Conservation (phyloP, 2,797 vertebrate species). For the Cercopithecus diana region DNA sequence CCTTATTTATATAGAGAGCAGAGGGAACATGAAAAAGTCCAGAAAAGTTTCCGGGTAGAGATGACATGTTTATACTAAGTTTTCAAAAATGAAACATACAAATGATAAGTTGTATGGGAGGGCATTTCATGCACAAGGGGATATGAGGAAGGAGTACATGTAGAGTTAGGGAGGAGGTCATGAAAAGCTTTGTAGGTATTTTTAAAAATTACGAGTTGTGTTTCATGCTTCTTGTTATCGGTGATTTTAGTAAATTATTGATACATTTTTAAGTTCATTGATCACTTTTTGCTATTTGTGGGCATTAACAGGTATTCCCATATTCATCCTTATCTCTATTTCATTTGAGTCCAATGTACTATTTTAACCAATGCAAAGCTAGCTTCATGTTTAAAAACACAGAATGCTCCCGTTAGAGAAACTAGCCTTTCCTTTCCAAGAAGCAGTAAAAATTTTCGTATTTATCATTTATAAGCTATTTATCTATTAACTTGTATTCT, state of each 20-base stretch:
- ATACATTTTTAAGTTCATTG: constrained; percentile 11
- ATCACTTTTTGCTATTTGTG: background rate
- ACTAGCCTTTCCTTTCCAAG: background rate
- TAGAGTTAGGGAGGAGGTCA: background rate
- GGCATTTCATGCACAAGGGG: background rate
- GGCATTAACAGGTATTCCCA: background rate
- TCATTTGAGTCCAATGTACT: background rate
- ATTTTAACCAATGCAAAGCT: background rate
- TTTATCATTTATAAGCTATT: background rate
- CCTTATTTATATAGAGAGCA: background rate
- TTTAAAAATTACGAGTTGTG: background rate
- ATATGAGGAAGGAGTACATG: background rate
- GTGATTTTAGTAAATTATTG: background rate
- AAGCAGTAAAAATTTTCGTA: background rate
- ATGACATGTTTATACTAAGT: background rate
- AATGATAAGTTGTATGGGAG: background rate
- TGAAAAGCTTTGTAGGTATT: background rate
- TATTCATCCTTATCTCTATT: background rate
- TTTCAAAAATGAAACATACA: background rate
- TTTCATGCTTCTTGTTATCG: background rate
- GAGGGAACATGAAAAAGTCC: background rate
- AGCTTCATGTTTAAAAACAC: background rate
- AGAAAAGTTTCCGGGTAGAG: background rate
- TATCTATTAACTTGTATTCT: background rate
- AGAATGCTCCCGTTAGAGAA: background rate